These are phyloP conservation scores for Chloromyia formosa DNA, from an alignment of 2,888 invertebrate species.

Conservation along the genomic window DNA sequence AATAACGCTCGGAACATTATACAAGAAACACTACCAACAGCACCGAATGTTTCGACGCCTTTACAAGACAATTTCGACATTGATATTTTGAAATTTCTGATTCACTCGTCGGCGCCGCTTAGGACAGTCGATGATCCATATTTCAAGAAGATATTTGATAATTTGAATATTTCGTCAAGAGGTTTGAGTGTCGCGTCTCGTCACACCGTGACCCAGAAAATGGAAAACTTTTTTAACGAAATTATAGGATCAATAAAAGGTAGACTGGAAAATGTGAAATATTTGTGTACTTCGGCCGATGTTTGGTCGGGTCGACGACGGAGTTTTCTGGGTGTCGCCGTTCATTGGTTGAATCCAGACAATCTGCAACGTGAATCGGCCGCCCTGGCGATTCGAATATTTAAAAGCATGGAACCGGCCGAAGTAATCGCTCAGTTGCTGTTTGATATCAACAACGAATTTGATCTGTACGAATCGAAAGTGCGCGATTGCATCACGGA, in stretches of 20 bases:
- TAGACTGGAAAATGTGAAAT: constrained; percentile 44
- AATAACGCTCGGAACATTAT: no score
- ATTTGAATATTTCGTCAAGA: not conserved
- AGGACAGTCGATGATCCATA: constrained; percentile 17
- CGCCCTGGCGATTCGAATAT: constrained; percentile 52
- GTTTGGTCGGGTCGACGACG: constrained; percentile 52
- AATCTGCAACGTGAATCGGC: constrained; percentile 50
- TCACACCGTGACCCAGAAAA: not conserved
- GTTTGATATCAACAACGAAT: not conserved
- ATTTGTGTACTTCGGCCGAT: constrained; percentile 51
- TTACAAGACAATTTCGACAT: not conserved
- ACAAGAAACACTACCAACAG: no score
- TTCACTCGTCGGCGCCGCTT: constrained; percentile 7
- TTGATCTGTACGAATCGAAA: not conserved
- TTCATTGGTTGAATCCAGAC: constrained; percentile 50
- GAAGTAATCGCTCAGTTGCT: constrained; percentile 5
- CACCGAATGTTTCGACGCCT: no score
- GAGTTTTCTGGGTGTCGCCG: constrained; percentile 53
- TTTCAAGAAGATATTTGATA: not conserved
- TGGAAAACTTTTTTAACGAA: not conserved
- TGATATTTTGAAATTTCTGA: constrained; percentile 7
- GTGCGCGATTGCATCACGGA: constrained; percentile 8
- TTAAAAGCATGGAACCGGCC: constrained; percentile 50
- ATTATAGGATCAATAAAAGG: not conserved
- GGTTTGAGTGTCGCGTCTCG: not conserved